Evolutionary conservation across 2,888 invertebrate species (phyloP).

Genomic region (Parnassius mnemosyne): DNA sequence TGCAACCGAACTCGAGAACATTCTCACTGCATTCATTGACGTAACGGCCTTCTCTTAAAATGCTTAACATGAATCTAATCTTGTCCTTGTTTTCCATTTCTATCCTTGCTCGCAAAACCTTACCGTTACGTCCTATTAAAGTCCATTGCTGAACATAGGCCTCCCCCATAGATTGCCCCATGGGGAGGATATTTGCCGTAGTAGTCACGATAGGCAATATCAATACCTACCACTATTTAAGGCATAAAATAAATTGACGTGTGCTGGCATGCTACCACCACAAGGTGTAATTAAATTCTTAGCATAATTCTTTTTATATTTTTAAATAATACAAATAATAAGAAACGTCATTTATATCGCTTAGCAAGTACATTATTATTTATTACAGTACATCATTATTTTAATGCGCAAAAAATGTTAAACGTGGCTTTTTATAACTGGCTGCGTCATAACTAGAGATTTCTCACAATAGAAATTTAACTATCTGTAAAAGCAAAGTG

Average conservation of each 20-base stretch:
- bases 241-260: too few species aligned
- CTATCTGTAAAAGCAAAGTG: slow-evolving; percentile 48
- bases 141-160: too few species aligned
- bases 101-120: not conserved
- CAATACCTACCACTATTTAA: too few species aligned
- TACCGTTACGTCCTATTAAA: too few species aligned
- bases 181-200: too few species aligned
- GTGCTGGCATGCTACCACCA: too few species aligned
- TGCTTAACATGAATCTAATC: not conserved
- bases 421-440: slow-evolving; percentile 6
- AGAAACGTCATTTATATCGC: not conserved
- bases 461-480: slow-evolving; percentile 47
- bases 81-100: not conserved
- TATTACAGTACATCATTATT: slow-evolving; percentile 1
- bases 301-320: too few species aligned
- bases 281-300: too few species aligned
- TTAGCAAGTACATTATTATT: too few species aligned
- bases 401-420: slow-evolving; percentile 11
- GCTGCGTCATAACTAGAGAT: slow-evolving; percentile 28
- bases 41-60: slow-evolving; percentile 24
- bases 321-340: too few species aligned
- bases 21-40: slow-evolving; percentile 43
- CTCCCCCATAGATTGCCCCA: too few species aligned
- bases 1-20: slow-evolving; percentile 48
- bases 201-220: too few species aligned